phyloP scores from a whole-genome alignment of 2,888 invertebrate genomes.

The Seira musarum region DNA sequence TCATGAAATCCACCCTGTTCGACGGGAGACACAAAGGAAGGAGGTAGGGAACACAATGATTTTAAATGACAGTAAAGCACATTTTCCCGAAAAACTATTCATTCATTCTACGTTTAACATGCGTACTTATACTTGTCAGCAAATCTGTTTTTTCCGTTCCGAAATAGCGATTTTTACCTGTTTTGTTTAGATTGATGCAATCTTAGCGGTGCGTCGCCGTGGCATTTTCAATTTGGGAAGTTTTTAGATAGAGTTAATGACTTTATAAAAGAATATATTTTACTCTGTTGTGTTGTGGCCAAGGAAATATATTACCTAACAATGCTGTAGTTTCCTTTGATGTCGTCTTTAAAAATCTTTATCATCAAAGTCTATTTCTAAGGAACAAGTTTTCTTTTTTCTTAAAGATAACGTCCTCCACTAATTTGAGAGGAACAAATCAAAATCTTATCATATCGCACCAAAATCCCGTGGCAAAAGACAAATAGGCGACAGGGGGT shows the following conservation, averaged over 20 bases:
- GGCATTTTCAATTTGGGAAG: too few relatives aligned
- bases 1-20: constrained; percentile 47
- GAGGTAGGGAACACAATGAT: constrained; percentile 10
- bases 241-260: constrained; percentile 36
- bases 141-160: too few relatives aligned
- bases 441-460: constrained; percentile 61
- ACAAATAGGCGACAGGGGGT: constrained; percentile 46
- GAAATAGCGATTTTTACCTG: too few relatives aligned
- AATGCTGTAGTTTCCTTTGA: background rate
- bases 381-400: constrained; percentile 8
- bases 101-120: constrained; percentile 28
- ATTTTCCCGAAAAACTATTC: constrained; percentile 2
- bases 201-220: too few relatives aligned
- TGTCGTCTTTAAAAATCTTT: background rate
- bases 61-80: constrained; percentile 48
- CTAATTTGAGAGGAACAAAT: constrained; percentile 56
- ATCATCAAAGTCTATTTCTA: background rate
- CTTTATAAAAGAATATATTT: constrained; percentile 55
- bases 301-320: background rate
- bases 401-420: constrained; percentile 45
- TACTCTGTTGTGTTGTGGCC: constrained; percentile 23
- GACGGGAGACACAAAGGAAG: constrained; percentile 1
- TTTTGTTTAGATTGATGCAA: too few relatives aligned
- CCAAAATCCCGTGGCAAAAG: constrained; percentile 38
- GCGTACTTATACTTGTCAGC: constrained; percentile 7